Evolutionary conservation across 1,140 invertebrate genomes (phyloP).

Genomic region (Ctenoplectra terminalis): DNA sequence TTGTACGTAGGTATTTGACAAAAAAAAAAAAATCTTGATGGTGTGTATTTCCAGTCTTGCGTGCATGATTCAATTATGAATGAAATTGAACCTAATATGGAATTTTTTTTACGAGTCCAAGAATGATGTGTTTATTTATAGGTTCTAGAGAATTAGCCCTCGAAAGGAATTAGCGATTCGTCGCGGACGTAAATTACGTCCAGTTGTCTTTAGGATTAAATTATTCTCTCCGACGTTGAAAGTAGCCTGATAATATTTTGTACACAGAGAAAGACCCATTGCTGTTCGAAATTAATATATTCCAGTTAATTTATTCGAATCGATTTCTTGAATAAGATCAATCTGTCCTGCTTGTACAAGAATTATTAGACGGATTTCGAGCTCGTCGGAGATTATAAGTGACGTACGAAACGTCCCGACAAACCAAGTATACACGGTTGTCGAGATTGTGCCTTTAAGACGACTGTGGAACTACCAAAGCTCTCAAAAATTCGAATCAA

Average conservation of each 20-base stretch:
- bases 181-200: neutral
- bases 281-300: neutral
- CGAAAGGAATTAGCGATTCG: constrained; percentile 31
- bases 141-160: neutral
- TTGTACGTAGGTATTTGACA: neutral
- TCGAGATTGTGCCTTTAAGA: constrained; percentile 66
- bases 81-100: neutral
- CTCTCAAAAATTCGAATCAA: constrained; percentile 19
- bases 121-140: neutral
- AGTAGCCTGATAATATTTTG: neutral
- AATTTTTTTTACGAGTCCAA: neutral
- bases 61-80: constrained; percentile 1
- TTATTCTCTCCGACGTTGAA: constrained; percentile 12
- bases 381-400: constrained; percentile 23
- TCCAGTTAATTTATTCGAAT: neutral
- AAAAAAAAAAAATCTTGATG: no score
- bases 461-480: constrained; percentile 36
- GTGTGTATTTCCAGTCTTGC: neutral
- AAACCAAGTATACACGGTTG: constrained; percentile 45
- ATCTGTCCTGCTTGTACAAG: constrained; percentile 6
- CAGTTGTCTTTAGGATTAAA: constrained; percentile 31
- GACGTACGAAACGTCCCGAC: constrained; percentile 63
- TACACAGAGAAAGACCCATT: neutral
- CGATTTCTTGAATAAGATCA: neutral
- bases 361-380: neutral